Conservation (phyloP, 2,797 vertebrate species). For the Harpagifer antarcticus region DNA sequence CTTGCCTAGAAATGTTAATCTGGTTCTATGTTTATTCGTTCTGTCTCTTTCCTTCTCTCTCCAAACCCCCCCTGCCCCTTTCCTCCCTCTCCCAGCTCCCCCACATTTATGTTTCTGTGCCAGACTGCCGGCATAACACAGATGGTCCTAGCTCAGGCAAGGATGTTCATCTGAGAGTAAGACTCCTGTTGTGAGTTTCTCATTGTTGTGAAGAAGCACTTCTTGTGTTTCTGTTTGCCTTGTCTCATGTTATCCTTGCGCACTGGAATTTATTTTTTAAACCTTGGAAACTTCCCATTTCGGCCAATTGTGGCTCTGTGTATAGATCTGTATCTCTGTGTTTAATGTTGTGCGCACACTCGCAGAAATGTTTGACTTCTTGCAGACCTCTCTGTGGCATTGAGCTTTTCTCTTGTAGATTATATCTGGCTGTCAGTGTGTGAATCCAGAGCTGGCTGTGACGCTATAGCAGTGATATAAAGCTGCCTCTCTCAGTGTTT, state of each 20-base stretch:
- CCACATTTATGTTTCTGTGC: constrained; percentile 61
- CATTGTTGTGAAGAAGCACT: constrained; percentile 50
- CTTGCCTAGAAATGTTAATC: constrained; percentile 68
- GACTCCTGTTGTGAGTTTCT: constrained; percentile 60
- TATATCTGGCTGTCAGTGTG: constrained; percentile 57
- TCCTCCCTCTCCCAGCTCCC: constrained; percentile 52
- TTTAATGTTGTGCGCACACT: constrained; percentile 29
- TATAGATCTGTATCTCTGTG: constrained; percentile 47
- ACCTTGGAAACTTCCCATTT: constrained; percentile 51
- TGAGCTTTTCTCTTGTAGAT: constrained; percentile 64
- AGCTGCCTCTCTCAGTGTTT: constrained; percentile 30
- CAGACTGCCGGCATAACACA: constrained; percentile 72
- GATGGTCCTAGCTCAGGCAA: constrained; percentile 70
- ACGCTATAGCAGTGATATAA: constrained; percentile 42
- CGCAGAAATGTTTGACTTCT: constrained; percentile 40
- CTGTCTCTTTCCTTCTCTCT: constrained; percentile 2
- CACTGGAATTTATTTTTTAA: constrained; percentile 40
- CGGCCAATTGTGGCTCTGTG: constrained; percentile 47
- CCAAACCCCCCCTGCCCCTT: constrained; percentile 19
- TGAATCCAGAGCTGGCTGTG: constrained; percentile 41
- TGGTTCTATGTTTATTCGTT: constrained; percentile 58
- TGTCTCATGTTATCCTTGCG: constrained; percentile 29
- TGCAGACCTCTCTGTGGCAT: constrained; percentile 59
- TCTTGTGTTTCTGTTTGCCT: constrained; percentile 40
- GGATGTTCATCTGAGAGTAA: constrained; percentile 71